Percentiles rank a stretch among this genome's conserved stretches.
These are phyloP conservation scores for Xestia sexstrigata DNA, from an alignment of 2,888 invertebrate genomes.

Conservation along the genomic window DNA sequence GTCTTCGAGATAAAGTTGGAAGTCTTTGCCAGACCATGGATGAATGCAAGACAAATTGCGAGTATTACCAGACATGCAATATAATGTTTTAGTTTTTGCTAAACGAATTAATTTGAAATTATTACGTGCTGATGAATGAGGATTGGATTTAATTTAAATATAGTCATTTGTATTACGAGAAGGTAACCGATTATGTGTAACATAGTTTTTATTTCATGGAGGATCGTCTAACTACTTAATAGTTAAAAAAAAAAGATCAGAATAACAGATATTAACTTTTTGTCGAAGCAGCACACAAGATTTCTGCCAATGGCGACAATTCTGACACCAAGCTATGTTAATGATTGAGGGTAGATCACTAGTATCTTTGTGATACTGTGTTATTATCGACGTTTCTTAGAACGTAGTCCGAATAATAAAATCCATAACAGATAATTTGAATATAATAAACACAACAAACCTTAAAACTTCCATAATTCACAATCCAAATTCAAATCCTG, in stretches of 20 bases:
- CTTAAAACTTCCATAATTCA: constrained; percentile 67
- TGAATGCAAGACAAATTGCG: constrained; percentile 43
- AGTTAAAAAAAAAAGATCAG: background rate
- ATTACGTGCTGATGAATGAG: constrained; percentile 31
- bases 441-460: constrained; percentile 48
- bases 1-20: background rate
- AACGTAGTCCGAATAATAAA: background rate
- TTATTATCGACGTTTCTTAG: no score
- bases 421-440: background rate
- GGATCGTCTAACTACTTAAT: background rate
- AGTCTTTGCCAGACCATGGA: background rate
- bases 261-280: background rate
- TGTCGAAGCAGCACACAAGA: background rate
- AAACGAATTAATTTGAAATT: constrained; percentile 18
- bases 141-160: constrained; percentile 10
- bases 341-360: constrained; percentile 10
- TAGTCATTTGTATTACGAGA: constrained; percentile 12
- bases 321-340: background rate
- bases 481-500: constrained; percentile 43
- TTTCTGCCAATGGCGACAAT: background rate
- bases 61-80: constrained; percentile 22
- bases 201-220: background rate
- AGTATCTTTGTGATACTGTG: background rate
- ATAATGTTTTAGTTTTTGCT: constrained; percentile 41
- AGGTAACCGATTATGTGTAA: background rate